These are phyloP conservation scores for Alauda arvensis DNA, from an alignment of 2,797 vertebrate genomes.

Conservation along the genomic window DNA sequence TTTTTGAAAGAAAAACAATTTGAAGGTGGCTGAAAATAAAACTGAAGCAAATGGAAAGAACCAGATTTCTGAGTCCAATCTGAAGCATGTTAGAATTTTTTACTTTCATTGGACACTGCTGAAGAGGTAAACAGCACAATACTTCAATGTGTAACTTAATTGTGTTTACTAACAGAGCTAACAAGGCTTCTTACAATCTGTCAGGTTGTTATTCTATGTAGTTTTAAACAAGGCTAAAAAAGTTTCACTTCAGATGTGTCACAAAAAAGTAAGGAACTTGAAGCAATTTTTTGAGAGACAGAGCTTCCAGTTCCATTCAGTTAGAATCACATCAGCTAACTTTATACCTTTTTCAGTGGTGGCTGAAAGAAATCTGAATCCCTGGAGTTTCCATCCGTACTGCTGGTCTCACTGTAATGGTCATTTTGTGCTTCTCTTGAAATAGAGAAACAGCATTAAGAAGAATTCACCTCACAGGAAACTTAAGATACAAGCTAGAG, in stretches of 20 bases:
- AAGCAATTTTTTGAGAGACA: not conserved
- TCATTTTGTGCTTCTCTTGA: conserved; percentile 87
- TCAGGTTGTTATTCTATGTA: not conserved
- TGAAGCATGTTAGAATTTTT: not conserved
- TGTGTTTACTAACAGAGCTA: not conserved
- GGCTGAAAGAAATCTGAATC: conserved; percentile 95
- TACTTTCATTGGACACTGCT: not conserved
- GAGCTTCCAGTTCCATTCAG: not conserved
- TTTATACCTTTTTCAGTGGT: conserved; percentile 89
- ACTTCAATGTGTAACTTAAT: not conserved
- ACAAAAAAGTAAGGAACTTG: conserved; percentile 5
- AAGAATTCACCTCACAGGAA: conserved; percentile 48
- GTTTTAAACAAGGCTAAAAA: not conserved
- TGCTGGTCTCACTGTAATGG: conserved; percentile 89
- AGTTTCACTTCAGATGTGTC: not conserved
- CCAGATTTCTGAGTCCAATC: not conserved
- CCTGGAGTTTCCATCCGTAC: conserved; percentile 89
- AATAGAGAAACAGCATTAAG: conserved; percentile 61
- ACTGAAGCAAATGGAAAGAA: not conserved
- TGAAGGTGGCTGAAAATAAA: not conserved
- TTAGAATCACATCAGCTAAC: conserved; percentile 1
- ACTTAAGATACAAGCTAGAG: conserved; percentile 48
- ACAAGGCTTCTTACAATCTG: not conserved
- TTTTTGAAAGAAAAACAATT: not conserved
- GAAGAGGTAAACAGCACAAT: not conserved